A percentile compares a stretch with the other conserved stretches of the same genome.
Evolutionary conservation across 2,113 vertebrate species (phyloP).

Genomic region (Hippocampus zosterae): DNA sequence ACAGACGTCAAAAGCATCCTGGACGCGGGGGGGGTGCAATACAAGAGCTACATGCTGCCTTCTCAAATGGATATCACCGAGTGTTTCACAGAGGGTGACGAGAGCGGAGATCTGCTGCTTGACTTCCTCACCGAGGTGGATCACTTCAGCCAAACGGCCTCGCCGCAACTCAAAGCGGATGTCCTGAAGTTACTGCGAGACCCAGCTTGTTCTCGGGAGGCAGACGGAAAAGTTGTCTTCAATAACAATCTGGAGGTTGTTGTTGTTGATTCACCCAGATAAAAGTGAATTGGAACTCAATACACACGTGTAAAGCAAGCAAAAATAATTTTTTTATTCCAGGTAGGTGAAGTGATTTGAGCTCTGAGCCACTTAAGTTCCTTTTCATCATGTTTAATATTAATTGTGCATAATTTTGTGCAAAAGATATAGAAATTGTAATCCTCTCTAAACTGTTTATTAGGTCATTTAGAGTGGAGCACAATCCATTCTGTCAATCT

Average conservation of each 20-base stretch:
- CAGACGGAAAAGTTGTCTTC: conserved; percentile 80
- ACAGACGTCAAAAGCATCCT: conserved; percentile 74
- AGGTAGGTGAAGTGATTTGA: not conserved
- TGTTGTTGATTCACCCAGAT: conserved; percentile 63
- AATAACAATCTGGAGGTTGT: conserved; percentile 79
- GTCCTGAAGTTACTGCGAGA: conserved; percentile 76
- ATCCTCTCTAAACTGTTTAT: conserved; percentile 2
- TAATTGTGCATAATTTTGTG: not conserved
- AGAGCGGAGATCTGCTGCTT: conserved; percentile 81
- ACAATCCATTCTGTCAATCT: not conserved
- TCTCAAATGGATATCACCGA: conserved; percentile 87
- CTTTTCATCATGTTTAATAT: not conserved
- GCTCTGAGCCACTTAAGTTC: not conserved
- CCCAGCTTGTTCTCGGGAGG: conserved; percentile 75
- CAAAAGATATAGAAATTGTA: not conserved
- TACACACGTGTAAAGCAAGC: not conserved
- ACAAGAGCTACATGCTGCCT: conserved; percentile 70
- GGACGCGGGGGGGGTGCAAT: conserved; percentile 71
- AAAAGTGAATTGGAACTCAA: not conserved
- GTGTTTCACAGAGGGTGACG: conserved; percentile 81
- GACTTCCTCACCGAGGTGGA: conserved; percentile 87
- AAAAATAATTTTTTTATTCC: not conserved
- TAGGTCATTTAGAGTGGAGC: not conserved
- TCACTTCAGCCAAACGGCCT: conserved; percentile 78
- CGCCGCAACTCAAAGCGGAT: conserved; percentile 75